Evolutionary conservation across 2,797 vertebrate species (phyloP), one percentile per base, ranked within the genome.

Genomic region (Acrossocheilus fasciatus): DNA sequence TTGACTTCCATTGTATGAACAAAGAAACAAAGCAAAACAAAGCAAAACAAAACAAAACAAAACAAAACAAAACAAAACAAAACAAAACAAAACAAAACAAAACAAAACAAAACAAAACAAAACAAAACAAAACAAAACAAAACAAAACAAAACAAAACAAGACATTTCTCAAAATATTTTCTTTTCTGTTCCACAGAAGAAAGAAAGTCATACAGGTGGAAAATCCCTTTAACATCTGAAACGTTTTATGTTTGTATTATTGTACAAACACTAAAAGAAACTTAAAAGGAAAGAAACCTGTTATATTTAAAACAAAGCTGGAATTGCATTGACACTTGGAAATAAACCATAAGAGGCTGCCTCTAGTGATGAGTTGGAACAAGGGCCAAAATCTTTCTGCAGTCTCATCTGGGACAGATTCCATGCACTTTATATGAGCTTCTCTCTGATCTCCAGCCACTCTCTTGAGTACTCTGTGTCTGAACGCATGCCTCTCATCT

Each of bases 371-470:
- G 59, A 7, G 74, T 66, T 66, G 17, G 7, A 62, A 26, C 12
- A 6, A 11, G 10, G 0, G 5, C 34, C 18, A 83, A 20, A 74
- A 77, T 82, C 73, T 50, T 78, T 75, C 20, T 52, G 83, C 54
- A 18, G 36, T 30, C 64, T 85, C 81, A 82, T 83, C 88, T 88
- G 90, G 72, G 57, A 70, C 62, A 54, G 9, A 43, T 81, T 84
- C 41, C 74, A 52, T 74, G 47, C 34, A 76, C 41, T 89, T 85
- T 81, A 85, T 57, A 78, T 34, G 64, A 84, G 30, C 7, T 77
- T 85, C 85, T 76, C 81, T 91, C 83, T 91, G 86, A 91, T 92
- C 91, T 89, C 62, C 26, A 26, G 88, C 92, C 87, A 89, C 72
- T 79, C 39, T 69, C 50, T 68, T 59, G 84, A 36, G 41, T 70